Conservation (phyloP, 2,888 invertebrate genomes). For the Cancer borealis region DNA sequence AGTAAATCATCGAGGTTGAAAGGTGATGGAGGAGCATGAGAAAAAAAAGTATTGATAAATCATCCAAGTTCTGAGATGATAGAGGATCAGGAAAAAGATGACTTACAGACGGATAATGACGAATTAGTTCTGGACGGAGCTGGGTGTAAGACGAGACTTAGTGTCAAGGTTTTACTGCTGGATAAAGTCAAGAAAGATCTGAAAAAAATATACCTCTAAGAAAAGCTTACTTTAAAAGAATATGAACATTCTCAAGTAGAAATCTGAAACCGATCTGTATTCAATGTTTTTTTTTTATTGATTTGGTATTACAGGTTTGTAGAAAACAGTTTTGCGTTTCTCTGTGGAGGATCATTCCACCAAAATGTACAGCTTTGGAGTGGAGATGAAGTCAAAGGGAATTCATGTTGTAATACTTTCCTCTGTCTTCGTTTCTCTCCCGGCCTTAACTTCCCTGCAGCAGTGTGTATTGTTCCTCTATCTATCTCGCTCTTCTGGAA, state of each 20-base stretch:
- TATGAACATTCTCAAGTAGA: neutral
- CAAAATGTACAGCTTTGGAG: neutral
- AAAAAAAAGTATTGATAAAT: constrained; percentile 4
- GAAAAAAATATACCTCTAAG: too few relatives aligned
- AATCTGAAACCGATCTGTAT: too few relatives aligned
- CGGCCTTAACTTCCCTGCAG: neutral
- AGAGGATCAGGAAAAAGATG: neutral
- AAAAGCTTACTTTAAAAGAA: neutral
- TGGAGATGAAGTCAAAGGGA: neutral
- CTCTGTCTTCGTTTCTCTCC: neutral
- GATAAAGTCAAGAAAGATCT: too few relatives aligned
- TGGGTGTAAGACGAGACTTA: neutral
- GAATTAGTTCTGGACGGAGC: neutral
- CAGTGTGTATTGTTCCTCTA: neutral
- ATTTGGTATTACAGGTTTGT: neutral
- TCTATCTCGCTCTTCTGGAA: neutral
- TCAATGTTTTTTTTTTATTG: neutral
- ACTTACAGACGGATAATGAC: neutral
- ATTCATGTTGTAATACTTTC: neutral
- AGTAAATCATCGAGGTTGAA: neutral
- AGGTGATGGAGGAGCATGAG: neutral
- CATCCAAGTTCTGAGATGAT: neutral
- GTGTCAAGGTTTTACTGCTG: too few relatives aligned
- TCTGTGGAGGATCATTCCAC: neutral
- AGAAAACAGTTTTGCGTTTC: neutral